These are phyloP conservation scores for Ceyx melanurus DNA, from an alignment of 2,113 vertebrate genomes.

Conservation along the genomic window DNA sequence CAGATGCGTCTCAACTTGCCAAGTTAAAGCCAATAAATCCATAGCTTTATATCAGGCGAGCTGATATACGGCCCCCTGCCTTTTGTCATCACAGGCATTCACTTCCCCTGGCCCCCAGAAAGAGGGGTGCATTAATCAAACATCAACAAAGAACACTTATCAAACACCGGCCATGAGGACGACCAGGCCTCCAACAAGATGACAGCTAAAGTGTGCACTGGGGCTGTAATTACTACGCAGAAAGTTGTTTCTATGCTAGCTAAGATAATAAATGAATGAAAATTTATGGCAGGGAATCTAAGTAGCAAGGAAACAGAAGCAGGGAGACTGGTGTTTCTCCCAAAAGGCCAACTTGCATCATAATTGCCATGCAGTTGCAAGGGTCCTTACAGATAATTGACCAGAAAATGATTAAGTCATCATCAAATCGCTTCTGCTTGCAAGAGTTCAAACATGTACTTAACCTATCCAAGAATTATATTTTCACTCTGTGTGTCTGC, in stretches of 20 bases:
- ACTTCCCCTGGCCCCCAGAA: conserved; percentile 76
- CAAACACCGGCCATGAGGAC: conserved; percentile 81
- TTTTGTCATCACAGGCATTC: conserved; percentile 83
- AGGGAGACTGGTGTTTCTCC: conserved; percentile 85
- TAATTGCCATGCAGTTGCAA: conserved; percentile 87
- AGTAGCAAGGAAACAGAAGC: conserved; percentile 86
- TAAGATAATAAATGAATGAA: conserved; percentile 88
- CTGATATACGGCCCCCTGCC: conserved; percentile 82
- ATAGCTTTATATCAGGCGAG: conserved; percentile 77
- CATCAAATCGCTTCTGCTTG: conserved; percentile 96
- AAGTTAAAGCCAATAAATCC: conserved; percentile 86
- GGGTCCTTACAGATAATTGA: conserved; percentile 99
- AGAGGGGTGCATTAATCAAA: conserved; percentile 85
- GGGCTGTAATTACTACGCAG: conserved; percentile 85
- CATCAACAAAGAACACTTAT: conserved; percentile 88
- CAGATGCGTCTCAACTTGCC: conserved; percentile 82
- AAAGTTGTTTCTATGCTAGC: conserved; percentile 86
- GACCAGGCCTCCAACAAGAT: conserved; percentile 83
- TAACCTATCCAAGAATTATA: conserved; percentile 99
- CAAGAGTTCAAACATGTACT: conserved; percentile 99
- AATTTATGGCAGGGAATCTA: conserved; percentile 86
- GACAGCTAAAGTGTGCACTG: conserved; percentile 80
- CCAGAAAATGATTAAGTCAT: conserved; percentile 99
- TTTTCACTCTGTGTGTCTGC: conserved; percentile 90
- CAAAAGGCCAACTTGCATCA: conserved; percentile 88